A percentile compares a stretch with the other conserved stretches of the same genome.
Conservation (phyloP, 2,797 vertebrate genomes). For the Gymnopithys bicolor region DNA sequence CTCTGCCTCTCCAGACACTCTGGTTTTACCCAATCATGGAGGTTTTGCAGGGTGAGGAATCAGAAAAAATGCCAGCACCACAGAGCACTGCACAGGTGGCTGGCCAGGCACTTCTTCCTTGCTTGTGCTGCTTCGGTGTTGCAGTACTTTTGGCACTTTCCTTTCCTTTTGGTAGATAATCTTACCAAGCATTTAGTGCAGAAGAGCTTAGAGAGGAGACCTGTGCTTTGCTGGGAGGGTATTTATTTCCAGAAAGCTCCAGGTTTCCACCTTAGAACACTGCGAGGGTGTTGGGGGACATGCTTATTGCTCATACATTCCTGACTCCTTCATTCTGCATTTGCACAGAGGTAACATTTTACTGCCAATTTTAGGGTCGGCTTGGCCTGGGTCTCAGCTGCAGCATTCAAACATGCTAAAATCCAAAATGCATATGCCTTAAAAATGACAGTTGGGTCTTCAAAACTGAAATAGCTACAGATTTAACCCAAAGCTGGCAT, state of each 20-base stretch:
- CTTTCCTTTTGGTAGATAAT: neutral
- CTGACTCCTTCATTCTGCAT: neutral
- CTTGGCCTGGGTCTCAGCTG: slow-evolving; percentile 55
- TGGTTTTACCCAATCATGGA: neutral
- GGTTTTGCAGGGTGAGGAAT: neutral
- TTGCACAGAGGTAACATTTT: neutral
- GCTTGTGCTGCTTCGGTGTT: neutral
- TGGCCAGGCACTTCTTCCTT: neutral
- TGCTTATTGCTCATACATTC: neutral
- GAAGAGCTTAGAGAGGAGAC: neutral
- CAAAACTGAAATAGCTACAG: slow-evolving; percentile 42
- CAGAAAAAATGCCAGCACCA: neutral
- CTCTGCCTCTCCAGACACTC: neutral
- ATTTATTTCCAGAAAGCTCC: slow-evolving; percentile 5
- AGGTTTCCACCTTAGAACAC: neutral
- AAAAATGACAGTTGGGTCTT: slow-evolving; percentile 43
- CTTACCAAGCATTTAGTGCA: neutral
- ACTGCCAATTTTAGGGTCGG: slow-evolving; percentile 42
- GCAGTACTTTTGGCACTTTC: neutral
- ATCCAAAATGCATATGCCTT: slow-evolving; percentile 38
- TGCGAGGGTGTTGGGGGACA: neutral
- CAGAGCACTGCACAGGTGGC: rapidly evolving
- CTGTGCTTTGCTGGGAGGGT: neutral
- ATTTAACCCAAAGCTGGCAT: slow-evolving; percentile 32
- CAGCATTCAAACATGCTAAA: slow-evolving; percentile 22